Conservation (phyloP, 2,888 invertebrate species). For the Petrolisthes manimaculis region DNA sequence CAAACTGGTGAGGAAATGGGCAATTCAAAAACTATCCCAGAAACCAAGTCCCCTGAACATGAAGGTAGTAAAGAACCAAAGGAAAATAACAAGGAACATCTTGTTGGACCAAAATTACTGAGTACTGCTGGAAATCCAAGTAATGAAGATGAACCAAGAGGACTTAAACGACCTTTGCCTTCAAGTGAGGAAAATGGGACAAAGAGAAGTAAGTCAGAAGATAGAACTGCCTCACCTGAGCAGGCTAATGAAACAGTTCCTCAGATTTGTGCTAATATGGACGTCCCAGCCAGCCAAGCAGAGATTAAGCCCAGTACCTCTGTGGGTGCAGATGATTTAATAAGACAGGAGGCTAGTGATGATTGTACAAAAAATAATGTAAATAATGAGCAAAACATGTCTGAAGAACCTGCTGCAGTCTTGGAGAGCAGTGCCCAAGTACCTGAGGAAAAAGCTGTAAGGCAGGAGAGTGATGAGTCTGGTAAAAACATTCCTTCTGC, state of each 20-base stretch:
- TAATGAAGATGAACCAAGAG: slow-evolving; percentile 4
- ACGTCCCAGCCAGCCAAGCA: neutral
- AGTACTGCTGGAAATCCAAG: neutral
- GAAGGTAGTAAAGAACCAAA: neutral
- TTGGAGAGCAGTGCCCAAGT: no score
- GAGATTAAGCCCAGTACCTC: neutral
- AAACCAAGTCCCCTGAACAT: slow-evolving; percentile 8
- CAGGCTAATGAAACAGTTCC: slow-evolving; percentile 18
- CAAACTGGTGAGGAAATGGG: neutral
- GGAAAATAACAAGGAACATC: slow-evolving; percentile 2
- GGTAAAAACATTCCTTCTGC: neutral
- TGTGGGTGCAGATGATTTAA: neutral
- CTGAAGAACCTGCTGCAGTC: no score
- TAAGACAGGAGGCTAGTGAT: neutral
- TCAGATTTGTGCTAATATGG: neutral
- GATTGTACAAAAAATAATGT: neutral
- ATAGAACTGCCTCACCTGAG: slow-evolving; percentile 11
- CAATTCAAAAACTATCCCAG: neutral
- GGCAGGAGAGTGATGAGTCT: neutral
- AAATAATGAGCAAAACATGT: neutral
- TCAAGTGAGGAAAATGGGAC: neutral
- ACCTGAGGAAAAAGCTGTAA: neutral
- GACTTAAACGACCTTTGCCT: slow-evolving; percentile 27
- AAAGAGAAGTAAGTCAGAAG: slow-evolving; percentile 37
- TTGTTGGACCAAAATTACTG: neutral